phyloP scores from a whole-genome alignment of 2,888 invertebrate species.

The Octonoba sinensis region DNA sequence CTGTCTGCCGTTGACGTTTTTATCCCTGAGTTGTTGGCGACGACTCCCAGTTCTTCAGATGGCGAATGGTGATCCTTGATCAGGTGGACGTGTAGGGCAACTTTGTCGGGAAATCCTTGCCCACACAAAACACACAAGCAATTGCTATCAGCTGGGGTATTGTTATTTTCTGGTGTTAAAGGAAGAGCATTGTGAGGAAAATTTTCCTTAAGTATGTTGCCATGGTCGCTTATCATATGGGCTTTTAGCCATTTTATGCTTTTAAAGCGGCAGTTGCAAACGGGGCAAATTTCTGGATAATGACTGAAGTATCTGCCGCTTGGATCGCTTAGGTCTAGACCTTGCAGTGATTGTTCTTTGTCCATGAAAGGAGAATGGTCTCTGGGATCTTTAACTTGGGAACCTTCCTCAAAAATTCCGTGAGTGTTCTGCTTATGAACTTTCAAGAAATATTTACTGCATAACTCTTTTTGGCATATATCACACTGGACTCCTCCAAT shows the following conservation, averaged over 20 bases:
- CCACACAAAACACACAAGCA: constrained; percentile 71
- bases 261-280: constrained; percentile 88
- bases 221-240: constrained; percentile 88
- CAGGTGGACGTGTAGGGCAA: constrained; percentile 73
- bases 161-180: constrained; percentile 35
- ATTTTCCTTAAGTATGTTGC: constrained; percentile 77
- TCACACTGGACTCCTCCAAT: constrained; percentile 95
- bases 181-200: constrained; percentile 72
- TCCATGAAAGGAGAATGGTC: constrained; percentile 47
- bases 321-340: constrained; percentile 66
- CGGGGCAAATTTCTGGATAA: constrained; percentile 80
- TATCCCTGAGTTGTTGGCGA: constrained; percentile 65
- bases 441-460: constrained; percentile 96
- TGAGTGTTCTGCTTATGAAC: constrained; percentile 99
- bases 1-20: constrained; percentile 61
- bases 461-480: constrained; percentile 97
- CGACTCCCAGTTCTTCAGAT: constrained; percentile 65
- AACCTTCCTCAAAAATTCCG: constrained; percentile 86
- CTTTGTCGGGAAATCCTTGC: constrained; percentile 70
- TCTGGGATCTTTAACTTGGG: constrained; percentile 50
- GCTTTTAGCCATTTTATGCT: constrained; percentile 90
- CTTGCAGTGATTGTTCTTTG: constrained; percentile 61
- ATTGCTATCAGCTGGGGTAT: constrained; percentile 38
- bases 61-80: constrained; percentile 71
- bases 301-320: constrained; percentile 66